Evolutionary conservation across 2,113 vertebrate genomes (phyloP), one percentile per base, ranked within the genome.

Genomic region (Galeopterus variegatus): DNA sequence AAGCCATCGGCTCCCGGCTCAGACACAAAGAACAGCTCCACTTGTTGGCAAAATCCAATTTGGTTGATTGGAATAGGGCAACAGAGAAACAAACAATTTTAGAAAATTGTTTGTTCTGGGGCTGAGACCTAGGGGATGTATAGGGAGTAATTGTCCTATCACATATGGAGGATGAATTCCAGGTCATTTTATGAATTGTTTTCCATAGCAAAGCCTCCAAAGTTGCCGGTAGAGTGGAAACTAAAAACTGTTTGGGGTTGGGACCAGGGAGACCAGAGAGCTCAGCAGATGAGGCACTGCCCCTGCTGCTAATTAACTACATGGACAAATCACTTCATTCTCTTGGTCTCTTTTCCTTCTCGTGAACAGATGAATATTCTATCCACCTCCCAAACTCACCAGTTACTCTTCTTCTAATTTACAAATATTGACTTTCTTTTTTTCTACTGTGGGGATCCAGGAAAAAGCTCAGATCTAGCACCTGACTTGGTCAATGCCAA

Each of bases 201-300:
- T 62, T 85, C 54, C 62, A 50, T 36, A 79, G 79, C 45, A 70
- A 56, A 92, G n/a, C 48, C 21, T 45, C 17, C 11, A 13, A 50
- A 60, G 64, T 10, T 21, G 24, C 31, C 7, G 13, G 12, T 4
- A 81, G 28, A 31, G 24, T 75, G 31, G 75, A 56, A 50, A 23
- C 1, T 23, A 31, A 69, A 88, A 54, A 41, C 11, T 62, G 6
- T 45, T 90, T 81, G 28, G 54, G 52, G 11, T 17, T 72, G 28
- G 6, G 31, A 33, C 13, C 8, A 2, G 15, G 2, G 2, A n/a
- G 23, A 21, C 24, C 36, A 2, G 1, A 0, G 33, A 52, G 5
- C 3, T 45, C 18, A 52, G 69, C 12, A 45, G 12, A 23, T 24
- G 70, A 54, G 1, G 3, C 36, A 5, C 24, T 0, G 62, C 19